A percentile compares a stretch with the other conserved stretches of the same genome.
phyloP scores from a whole-genome alignment of 30 jellyfish, hydroid and myxozoan species.

The Aurelia sp. region DNA sequence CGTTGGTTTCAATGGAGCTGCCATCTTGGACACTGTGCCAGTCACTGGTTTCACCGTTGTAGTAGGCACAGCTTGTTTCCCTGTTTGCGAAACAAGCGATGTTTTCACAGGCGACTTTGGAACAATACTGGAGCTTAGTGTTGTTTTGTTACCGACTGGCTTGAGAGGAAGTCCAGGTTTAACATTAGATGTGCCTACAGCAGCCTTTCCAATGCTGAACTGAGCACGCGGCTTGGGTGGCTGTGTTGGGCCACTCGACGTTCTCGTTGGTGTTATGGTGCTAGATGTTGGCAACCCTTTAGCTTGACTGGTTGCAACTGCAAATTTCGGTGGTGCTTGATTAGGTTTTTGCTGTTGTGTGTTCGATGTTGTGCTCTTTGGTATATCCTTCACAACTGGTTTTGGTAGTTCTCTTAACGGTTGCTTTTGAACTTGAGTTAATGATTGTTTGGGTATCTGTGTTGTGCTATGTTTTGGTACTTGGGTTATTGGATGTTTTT shows the following conservation, averaged over 20 bases:
- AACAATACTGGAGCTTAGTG: not conserved
- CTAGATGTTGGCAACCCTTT: too few relatives aligned
- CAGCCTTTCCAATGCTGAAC: too few relatives aligned
- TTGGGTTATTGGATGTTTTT: too few relatives aligned
- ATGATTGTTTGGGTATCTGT: not conserved
- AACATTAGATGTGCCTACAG: not conserved
- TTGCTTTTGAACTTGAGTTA: not conserved
- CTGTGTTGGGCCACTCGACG: too few relatives aligned
- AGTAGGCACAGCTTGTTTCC: not conserved
- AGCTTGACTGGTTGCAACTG: too few relatives aligned
- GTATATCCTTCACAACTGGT: not conserved
- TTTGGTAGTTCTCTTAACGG: not conserved
- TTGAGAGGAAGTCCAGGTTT: not conserved
- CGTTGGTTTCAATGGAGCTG: not conserved
- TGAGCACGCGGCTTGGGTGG: too few relatives aligned
- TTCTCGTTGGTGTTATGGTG: too few relatives aligned
- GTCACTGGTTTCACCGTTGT: not conserved
- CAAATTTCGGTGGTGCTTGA: too few relatives aligned
- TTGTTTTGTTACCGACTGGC: not conserved
- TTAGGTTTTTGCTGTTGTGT: too few relatives aligned
- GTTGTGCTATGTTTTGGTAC: not conserved
- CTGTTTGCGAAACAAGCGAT: not conserved
- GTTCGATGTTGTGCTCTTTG: too few relatives aligned
- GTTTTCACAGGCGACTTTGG: not conserved
- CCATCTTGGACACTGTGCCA: not conserved